Conservation (phyloP, 53 echinoderm and acorn worm species). For the Glandiceps talaboti region DNA sequence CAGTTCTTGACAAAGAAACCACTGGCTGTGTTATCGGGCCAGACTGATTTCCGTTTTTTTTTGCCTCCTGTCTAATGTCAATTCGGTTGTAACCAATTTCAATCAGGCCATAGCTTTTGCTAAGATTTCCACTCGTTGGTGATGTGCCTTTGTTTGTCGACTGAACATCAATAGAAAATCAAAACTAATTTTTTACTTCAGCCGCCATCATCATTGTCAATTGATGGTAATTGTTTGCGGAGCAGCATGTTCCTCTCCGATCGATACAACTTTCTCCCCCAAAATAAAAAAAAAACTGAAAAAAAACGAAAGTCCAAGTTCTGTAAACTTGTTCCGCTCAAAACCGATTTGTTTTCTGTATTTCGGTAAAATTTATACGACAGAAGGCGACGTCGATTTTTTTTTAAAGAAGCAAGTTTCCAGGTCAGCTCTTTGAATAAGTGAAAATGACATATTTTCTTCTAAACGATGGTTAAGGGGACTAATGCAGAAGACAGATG, state of each 20-base stretch:
- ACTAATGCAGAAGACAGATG: neutral
- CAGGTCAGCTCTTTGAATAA: neutral
- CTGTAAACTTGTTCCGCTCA: too few relatives aligned
- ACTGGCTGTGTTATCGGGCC: neutral
- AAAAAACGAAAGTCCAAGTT: too few relatives aligned
- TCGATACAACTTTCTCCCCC: too few relatives aligned
- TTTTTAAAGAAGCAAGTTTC: neutral
- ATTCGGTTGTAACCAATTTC: neutral
- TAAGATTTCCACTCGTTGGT: neutral
- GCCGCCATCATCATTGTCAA: too few relatives aligned
- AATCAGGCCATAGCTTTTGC: neutral
- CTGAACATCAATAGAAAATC: too few relatives aligned
- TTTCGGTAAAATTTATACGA: neutral
- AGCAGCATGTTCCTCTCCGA: too few relatives aligned
- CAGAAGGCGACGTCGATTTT: neutral
- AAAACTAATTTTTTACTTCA: too few relatives aligned
- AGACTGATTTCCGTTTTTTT: too few relatives aligned
- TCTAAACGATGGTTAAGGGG: neutral
- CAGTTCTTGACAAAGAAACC: neutral
- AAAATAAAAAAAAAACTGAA: too few relatives aligned
- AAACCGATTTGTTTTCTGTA: neutral
- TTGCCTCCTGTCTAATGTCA: too few relatives aligned
- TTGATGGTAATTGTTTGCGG: too few relatives aligned
- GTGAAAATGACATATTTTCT: neutral
- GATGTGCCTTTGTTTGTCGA: neutral